Evolutionary conservation across 2,888 invertebrate genomes (phyloP), one percentile per base, ranked within the genome.

Genomic region (Dryomyza anilis): DNA sequence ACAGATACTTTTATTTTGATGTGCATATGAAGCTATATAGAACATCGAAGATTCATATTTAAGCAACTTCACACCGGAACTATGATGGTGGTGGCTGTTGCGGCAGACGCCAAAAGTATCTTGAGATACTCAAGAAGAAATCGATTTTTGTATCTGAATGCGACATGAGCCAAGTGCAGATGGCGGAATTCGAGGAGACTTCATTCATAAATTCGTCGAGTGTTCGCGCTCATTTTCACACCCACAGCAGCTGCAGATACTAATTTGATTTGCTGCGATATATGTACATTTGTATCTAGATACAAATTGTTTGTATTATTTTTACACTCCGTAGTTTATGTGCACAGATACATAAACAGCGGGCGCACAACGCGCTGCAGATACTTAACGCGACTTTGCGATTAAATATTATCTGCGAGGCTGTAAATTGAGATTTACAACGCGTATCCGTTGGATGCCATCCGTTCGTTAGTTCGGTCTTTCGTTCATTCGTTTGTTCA

Each of bases 361-460:
- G 33, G 30, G 55, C 64, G 45, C 43, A 23, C 12, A 6, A 45
- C 27, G 12, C 52, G 39, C 12, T 46, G 59, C 21, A 16, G 27
- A 36, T 52, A 52, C 61, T 43, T 21, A 23, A 16, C 30, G 25
- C 10, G 45, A 23, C 48, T n/a, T n/a, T 52, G 43, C 53, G 61
- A 61, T 53, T 61, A 43, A 53, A 59, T 57, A 63, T 76, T 76
- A 77, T 76, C 76, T 74, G 72, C 70, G 70, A 76, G 72, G 76
- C 78, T 77, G 79, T 79, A 79, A 79, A 79, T 79, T 77, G 79
- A 79, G 79, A 79, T 79, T 79, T 79, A 79, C 79, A 12, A 39
- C 58, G 58, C 56, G 48, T 59, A 46, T 59, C 59, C 59, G 30
- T 33, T 46, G 59, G 46, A 46, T 48, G 43, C 25, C 25, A 46